These are phyloP conservation scores for Lepus europaeus DNA, from an alignment of 2,113 vertebrate genomes.

Conservation along the genomic window DNA sequence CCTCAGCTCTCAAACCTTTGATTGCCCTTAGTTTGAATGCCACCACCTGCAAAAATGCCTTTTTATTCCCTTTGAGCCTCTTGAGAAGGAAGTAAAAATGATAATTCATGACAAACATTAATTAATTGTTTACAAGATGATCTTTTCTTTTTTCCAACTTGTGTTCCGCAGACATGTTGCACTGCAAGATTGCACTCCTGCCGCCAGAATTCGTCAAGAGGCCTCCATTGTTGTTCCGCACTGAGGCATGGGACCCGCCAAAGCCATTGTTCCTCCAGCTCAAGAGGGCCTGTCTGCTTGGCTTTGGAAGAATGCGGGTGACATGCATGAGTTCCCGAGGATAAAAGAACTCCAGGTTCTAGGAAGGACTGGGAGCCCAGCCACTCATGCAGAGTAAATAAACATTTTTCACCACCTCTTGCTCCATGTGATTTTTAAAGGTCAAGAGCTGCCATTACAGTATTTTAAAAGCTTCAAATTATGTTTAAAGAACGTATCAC, in stretches of 20 bases:
- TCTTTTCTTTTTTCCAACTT: conserved; percentile 93
- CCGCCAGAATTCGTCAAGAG: conserved; percentile 90
- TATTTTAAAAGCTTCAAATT: conserved; percentile 91
- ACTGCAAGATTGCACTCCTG: conserved; percentile 89
- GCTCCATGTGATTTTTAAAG: conserved; percentile 89
- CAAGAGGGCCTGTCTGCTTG: conserved; percentile 91
- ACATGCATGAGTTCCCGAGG: conserved; percentile 88
- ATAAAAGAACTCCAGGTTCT: conserved; percentile 89
- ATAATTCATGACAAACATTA: conserved; percentile 95
- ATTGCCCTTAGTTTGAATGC: conserved; percentile 96
- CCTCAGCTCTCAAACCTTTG: conserved; percentile 94
- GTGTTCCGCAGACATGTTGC: conserved; percentile 90
- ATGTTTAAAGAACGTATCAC: conserved; percentile 88
- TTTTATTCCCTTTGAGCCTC: conserved; percentile 94
- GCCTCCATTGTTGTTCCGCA: conserved; percentile 90
- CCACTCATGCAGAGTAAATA: conserved; percentile 90
- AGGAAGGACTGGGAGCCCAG: conserved; percentile 87
- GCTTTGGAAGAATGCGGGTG: conserved; percentile 88
- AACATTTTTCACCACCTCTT: conserved; percentile 90
- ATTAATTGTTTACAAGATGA: conserved; percentile 95
- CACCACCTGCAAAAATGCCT: conserved; percentile 96
- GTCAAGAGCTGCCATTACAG: conserved; percentile 91
- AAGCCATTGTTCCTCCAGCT: conserved; percentile 90
- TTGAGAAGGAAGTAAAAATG: conserved; percentile 94
- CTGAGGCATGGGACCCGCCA: conserved; percentile 89